Base-by-base conservation (phyloP, 64 coral and sea anemone genomes). In the Stylophora pistillata region DNA sequence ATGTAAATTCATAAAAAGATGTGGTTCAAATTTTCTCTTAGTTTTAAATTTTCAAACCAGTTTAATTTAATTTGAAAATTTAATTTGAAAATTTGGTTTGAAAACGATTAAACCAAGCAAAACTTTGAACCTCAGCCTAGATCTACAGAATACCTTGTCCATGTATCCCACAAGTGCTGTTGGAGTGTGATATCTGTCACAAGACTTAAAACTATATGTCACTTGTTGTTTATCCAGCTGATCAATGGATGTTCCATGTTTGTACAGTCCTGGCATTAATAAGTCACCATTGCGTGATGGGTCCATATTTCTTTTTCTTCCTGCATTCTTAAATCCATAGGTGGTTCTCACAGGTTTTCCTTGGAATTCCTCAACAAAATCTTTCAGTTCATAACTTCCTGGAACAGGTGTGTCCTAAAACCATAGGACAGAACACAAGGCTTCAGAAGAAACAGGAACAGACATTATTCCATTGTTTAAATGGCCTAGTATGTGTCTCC, bases 251-350 rank as follows among this genome's bases (percentile, higher is more conserved):
- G 96, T 98, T 59, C 11, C 32, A 74, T 95, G 85, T 76, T 95
- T 94, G 90, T 98, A 98, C 73, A 92, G 81, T 28, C 96, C 96
- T 73, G 96, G 96, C 96, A 98, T 95, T 1, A 98, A 54, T 12
- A 31, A 9, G 15, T 83, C 74, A 14, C 96, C 96, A 54, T 89
- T 98, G 33, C 96, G 81, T 6, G 96, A 95, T 34, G 74, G 91
- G 86, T 98, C 96, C 33, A 93, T 93, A 90, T 93, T 87, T 84
- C 72, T 95, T 61, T 95, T 98, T 54, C 96, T 88, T 62, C 96
- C 96, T 76, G 90, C 71, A 93, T 98, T 94, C 87, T 89, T 92
- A 85, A 98, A 98, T 15, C 93, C 93, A 90, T 98, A 98, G 14
- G 90, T 95, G 58, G 77, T 79, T 70, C 63, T 94, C 3, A 98